Evolutionary conservation across 2,888 invertebrate genomes (phyloP).

Genomic region (Sarcophaga variegata): DNA sequence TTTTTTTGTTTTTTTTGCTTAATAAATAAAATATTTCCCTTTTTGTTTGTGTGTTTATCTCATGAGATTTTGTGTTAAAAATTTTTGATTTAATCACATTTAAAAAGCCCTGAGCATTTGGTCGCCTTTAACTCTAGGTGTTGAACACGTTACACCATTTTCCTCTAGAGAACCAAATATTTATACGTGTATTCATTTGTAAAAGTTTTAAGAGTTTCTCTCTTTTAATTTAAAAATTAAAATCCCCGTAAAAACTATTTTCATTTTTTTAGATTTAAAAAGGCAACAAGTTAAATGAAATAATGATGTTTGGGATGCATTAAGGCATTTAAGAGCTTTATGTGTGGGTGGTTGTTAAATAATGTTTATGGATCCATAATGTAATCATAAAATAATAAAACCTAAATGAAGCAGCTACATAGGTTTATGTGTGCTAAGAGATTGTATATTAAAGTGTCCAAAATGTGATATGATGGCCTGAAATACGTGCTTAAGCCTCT

Average conservation of each 20-base stretch:
- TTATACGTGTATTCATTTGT: background rate
- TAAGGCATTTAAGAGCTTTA: slow-evolving; percentile 2
- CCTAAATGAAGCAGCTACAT: background rate
- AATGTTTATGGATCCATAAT: no score
- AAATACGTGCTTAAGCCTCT: no score
- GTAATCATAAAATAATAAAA: background rate
- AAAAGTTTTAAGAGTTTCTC: background rate
- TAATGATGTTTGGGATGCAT: slow-evolving; percentile 6
- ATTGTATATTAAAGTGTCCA: no score
- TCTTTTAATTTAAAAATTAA: slow-evolving; percentile 17
- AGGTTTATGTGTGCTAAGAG: no score
- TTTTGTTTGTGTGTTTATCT: background rate
- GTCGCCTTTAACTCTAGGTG: slow-evolving; percentile 71
- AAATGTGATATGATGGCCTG: no score
- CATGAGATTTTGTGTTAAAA: slow-evolving; percentile 10
- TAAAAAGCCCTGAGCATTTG: slow-evolving; percentile 79
- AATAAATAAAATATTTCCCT: background rate
- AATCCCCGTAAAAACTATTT: slow-evolving; percentile 41
- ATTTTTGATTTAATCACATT: slow-evolving; percentile 21
- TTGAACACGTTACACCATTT: background rate
- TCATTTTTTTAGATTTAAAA: background rate
- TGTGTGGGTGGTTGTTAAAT: no score
- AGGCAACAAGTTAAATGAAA: slow-evolving; percentile 33
- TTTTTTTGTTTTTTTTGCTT: background rate
- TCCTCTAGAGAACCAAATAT: slow-evolving; percentile 23